Percentiles rank a stretch among this genome's conserved stretches.
Conservation (phyloP, 2,113 vertebrate species). For the Oenanthe oenanthe region DNA sequence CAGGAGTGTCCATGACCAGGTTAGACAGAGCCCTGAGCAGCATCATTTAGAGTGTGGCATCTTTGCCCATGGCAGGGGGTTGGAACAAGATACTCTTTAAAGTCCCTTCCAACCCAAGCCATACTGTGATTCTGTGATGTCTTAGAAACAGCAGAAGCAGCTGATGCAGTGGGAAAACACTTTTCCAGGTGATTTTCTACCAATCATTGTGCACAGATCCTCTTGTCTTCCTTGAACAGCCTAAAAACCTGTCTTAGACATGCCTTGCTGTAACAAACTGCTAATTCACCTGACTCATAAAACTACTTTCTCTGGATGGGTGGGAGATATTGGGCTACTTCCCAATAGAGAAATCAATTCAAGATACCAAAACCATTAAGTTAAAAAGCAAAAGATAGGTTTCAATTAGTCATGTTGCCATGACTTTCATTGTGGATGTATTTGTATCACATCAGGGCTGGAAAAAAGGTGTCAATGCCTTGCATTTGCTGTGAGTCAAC, state of each 20-base stretch:
- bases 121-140: background rate
- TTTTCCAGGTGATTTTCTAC: background rate
- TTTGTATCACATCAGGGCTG: background rate
- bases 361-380: background rate
- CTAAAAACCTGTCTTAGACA: background rate
- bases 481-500: background rate
- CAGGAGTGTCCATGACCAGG: background rate
- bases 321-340: background rate
- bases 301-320: background rate
- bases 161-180: background rate
- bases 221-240: background rate
- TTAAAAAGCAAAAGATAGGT: background rate
- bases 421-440: background rate
- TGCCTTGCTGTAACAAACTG: background rate
- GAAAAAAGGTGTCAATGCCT: background rate
- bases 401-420: background rate
- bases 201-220: background rate
- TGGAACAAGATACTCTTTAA: fast-evolving
- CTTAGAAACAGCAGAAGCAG: background rate
- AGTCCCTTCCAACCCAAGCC: background rate
- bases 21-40: background rate
- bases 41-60: background rate
- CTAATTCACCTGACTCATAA: background rate
- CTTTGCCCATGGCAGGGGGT: too few species aligned
- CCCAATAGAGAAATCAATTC: background rate